Evolutionary conservation across 2,888 invertebrate genomes (phyloP).

Genomic region (Eueremaeus valkanovi): DNA sequence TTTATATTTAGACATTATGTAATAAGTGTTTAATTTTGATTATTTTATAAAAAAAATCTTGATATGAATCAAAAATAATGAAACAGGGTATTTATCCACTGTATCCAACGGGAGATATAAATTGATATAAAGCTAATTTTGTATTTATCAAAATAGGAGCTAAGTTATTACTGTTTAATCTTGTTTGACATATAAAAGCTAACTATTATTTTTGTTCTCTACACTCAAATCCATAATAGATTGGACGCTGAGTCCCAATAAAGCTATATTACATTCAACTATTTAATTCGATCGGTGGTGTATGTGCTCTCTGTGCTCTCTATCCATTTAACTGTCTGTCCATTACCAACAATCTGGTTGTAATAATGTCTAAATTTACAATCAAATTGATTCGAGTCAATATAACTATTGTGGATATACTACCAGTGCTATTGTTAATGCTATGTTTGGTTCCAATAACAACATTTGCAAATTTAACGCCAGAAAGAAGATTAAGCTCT

Average conservation of each 20-base stretch:
- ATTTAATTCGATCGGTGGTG: neutral
- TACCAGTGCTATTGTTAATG: slow-evolving; percentile 21
- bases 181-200: neutral
- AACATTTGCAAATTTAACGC: slow-evolving; percentile 23
- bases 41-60: too few relatives aligned
- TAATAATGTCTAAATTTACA: slow-evolving; percentile 31
- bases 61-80: too few relatives aligned
- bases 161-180: neutral
- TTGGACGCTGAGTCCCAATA: neutral
- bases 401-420: neutral
- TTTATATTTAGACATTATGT: too few relatives aligned
- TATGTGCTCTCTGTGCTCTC: neutral
- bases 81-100: too few relatives aligned
- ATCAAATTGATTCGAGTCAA: slow-evolving; percentile 1
- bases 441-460: neutral
- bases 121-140: too few relatives aligned
- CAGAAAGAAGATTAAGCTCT: slow-evolving; percentile 44
- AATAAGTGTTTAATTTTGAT: too few relatives aligned
- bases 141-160: too few relatives aligned
- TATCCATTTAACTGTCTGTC: too few relatives aligned
- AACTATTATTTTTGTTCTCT: neutral
- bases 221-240: neutral
- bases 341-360: neutral
- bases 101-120: too few relatives aligned
- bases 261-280: neutral